Percentiles rank a stretch among this genome's conserved stretches.
phyloP scores from a whole-genome alignment of 2,888 invertebrate species.

The Orchesellides sinensis region DNA sequence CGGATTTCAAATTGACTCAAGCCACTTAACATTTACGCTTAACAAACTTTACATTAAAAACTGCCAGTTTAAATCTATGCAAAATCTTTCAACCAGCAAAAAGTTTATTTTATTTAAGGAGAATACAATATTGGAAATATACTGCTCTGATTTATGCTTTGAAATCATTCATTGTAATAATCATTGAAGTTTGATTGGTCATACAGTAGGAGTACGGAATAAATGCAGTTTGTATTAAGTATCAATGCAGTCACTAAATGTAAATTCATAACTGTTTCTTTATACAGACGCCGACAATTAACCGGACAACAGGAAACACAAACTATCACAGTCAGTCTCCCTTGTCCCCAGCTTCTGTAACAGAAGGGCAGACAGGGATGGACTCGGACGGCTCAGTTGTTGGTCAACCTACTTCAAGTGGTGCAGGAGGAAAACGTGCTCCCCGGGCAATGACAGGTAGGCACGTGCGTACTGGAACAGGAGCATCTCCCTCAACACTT shows the following conservation, averaged over 20 bases:
- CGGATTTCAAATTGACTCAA: too few relatives aligned
- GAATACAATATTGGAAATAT: neutral
- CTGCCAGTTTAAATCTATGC: too few relatives aligned
- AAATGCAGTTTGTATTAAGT: neutral
- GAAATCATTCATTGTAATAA: too few relatives aligned
- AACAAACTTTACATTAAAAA: too few relatives aligned
- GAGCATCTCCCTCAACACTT: slow-evolving; percentile 77
- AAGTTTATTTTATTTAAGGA: neutral
- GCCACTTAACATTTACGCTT: too few relatives aligned
- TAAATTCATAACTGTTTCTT: neutral
- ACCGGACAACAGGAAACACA: slow-evolving; percentile 36
- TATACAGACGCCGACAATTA: slow-evolving; percentile 33
- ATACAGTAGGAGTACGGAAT: too few relatives aligned
- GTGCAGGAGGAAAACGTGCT: slow-evolving; percentile 76
- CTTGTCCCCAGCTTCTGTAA: slow-evolving; percentile 73
- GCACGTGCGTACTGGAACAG: slow-evolving; percentile 78
- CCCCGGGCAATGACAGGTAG: slow-evolving; percentile 77
- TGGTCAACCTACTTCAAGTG: slow-evolving; percentile 70
- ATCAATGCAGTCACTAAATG: neutral
- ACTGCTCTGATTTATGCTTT: too few relatives aligned
- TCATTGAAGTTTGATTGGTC: too few relatives aligned
- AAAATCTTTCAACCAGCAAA: too few relatives aligned
- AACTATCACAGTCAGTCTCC: slow-evolving; percentile 67
- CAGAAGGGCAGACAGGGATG: slow-evolving; percentile 71
- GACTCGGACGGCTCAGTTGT: slow-evolving; percentile 74